These are phyloP conservation scores for Tricholauxania praeusta DNA, from an alignment of 2,888 invertebrate species.

Conservation along the genomic window DNA sequence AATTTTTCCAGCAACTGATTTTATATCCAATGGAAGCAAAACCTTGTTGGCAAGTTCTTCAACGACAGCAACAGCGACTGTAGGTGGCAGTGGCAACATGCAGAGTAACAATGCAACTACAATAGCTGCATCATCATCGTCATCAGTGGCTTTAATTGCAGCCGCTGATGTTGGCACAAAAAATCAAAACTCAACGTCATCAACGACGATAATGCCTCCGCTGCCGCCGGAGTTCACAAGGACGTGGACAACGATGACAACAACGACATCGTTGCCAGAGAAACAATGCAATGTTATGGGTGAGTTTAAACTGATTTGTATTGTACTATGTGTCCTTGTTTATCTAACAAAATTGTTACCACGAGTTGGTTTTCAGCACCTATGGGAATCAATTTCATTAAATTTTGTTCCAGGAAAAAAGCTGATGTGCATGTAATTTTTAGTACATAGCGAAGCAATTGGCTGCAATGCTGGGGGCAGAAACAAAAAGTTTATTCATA, in stretches of 20 bases:
- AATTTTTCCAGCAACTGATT: constrained; percentile 54
- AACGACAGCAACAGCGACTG: constrained; percentile 36
- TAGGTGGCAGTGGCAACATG: constrained; percentile 16
- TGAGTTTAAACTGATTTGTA: constrained; percentile 43
- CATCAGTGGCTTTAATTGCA: constrained; percentile 18
- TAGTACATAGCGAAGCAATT: no score
- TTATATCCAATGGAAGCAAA: constrained; percentile 59
- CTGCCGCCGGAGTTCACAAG: not conserved
- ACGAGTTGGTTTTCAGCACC: no score
- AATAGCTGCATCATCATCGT: constrained; percentile 43
- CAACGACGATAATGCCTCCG: not conserved
- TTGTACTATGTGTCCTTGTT: no score
- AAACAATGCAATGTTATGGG: constrained; percentile 58
- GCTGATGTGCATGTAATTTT: no score
- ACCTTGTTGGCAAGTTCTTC: constrained; percentile 38
- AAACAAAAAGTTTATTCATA: no score
- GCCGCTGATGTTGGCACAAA: not conserved
- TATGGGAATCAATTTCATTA: no score
- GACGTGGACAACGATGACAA: constrained; percentile 20
- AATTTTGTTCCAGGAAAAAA: no score
- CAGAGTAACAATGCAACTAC: constrained; percentile 19
- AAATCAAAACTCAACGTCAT: constrained; percentile 26
- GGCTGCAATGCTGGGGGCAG: no score
- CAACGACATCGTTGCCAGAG: constrained; percentile 47
- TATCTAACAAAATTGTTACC: no score